Evolutionary conservation across 2,888 invertebrate genomes (phyloP), one percentile per base, ranked within the genome.

Genomic region (Hirtodrosophila duncani): DNA sequence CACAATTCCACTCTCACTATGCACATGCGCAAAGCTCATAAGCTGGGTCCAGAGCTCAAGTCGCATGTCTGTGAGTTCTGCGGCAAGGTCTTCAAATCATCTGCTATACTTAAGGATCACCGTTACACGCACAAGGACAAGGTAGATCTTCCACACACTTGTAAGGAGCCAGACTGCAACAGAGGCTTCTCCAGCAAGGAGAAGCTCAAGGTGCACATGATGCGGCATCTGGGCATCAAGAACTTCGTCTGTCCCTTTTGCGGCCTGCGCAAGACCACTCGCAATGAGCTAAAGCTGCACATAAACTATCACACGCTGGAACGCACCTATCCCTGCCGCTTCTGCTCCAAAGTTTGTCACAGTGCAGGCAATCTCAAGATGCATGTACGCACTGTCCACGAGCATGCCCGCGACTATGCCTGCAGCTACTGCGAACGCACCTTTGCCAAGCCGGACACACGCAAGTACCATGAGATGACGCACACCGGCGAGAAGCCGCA

Each of bases 401-500:
- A 84, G 17, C 70, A 74, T 0, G 79, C 80, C 2, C 62, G 68
- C n/a, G 77, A 83, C 9, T 85, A 75, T 42, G 68, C 72, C 0
- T 85, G 85, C 42, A 63, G 63, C 2, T 72, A 68, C 45, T 85
- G 85, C 37, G 83, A 83, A 1, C 74, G 74, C 1, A 67, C 62
- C 0, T 85, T 85, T 50, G 84, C 82, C 34, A 84, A 82, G 41
- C 63, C 83, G 1, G 83, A 85, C 36, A 84, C 85, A 0, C 67
- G 81, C 3, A 85, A 84, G 13, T 84, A 85, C 57, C 85, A 85
- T 50, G 84, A 84, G 62, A 84, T 85, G 85, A 84, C 68, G 2
- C 85, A 85, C 50, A 85, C 84, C 0, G 85, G 84, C 1, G 85
- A 85, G 44, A 85, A 82, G 31, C 85, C 84, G 3, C 67, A 83